phyloP scores from a whole-genome alignment of 2,888 invertebrate species.

The Petrophora chlorosata region DNA sequence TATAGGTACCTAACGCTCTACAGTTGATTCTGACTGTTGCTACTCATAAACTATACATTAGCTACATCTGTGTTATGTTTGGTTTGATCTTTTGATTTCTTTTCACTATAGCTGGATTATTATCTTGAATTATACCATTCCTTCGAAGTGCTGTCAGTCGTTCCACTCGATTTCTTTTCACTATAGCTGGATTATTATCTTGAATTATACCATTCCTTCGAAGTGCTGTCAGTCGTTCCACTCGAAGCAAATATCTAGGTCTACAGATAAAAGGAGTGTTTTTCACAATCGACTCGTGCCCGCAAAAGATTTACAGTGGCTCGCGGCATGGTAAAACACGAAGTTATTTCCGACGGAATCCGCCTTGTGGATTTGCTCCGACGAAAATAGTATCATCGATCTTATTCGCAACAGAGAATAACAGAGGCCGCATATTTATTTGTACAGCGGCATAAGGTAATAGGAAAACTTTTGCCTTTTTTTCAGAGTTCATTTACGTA shows the following conservation, averaged over 20 bases:
- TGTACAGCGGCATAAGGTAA: constrained; percentile 58
- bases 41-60: constrained; percentile 31
- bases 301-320: constrained; percentile 72
- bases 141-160: constrained; percentile 48
- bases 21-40: constrained; percentile 21
- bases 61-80: constrained; percentile 42
- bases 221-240: constrained; percentile 50
- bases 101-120: constrained; percentile 42
- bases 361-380: constrained; percentile 75
- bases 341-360: constrained; percentile 79
- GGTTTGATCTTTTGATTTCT: constrained; percentile 35
- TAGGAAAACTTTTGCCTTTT: constrained; percentile 56
- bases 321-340: constrained; percentile 64
- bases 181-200: constrained; percentile 45
- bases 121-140: constrained; percentile 45
- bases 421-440: constrained; percentile 67
- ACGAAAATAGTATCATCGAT: constrained; percentile 79
- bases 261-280: constrained; percentile 60
- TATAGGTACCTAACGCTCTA: no score
- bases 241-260: constrained; percentile 44
- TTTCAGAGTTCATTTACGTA: constrained; percentile 55
- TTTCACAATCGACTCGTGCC: constrained; percentile 68
- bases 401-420: constrained; percentile 71
- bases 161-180: constrained; percentile 48
- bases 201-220: constrained; percentile 43